A percentile compares a stretch with the other conserved stretches of the same genome.
These are phyloP conservation scores for Ctenomys sociabilis DNA, from an alignment of 2,113 vertebrate genomes.

Conservation along the genomic window DNA sequence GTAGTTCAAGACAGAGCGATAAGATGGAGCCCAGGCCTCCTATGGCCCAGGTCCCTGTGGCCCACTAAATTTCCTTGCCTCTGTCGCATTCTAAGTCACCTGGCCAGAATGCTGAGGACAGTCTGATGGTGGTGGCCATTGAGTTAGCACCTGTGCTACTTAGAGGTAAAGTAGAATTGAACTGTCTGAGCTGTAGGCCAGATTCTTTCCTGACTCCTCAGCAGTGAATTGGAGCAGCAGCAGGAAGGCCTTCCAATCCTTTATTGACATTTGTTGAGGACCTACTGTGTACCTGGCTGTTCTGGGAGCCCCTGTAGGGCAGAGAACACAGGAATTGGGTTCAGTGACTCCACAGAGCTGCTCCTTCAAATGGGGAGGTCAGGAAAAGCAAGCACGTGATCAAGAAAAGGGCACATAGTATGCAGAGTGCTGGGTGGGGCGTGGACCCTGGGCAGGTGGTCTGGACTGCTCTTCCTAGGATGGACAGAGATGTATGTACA, in stretches of 20 bases:
- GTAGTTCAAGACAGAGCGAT: background rate
- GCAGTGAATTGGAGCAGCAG: background rate
- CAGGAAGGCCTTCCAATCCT: background rate
- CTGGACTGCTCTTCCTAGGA: background rate
- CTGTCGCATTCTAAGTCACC: background rate
- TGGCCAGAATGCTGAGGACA: background rate
- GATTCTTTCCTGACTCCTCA: background rate
- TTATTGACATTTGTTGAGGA: background rate
- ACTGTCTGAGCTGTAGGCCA: background rate
- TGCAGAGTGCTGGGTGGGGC: background rate
- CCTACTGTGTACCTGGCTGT: rapidly evolving
- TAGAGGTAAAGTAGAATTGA: background rate
- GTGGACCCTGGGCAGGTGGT: background rate
- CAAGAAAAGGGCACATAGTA: background rate
- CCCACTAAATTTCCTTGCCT: background rate
- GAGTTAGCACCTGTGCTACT: background rate
- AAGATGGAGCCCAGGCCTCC: background rate
- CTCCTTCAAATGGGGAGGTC: background rate
- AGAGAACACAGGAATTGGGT: background rate
- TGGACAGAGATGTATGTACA: background rate
- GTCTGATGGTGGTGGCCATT: background rate
- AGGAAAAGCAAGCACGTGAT: background rate
- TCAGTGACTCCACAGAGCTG: background rate
- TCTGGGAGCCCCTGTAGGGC: background rate
- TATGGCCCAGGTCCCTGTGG: background rate